Base-by-base conservation (phyloP, 1,140 invertebrate genomes). In the Zaprionus africanus region DNA sequence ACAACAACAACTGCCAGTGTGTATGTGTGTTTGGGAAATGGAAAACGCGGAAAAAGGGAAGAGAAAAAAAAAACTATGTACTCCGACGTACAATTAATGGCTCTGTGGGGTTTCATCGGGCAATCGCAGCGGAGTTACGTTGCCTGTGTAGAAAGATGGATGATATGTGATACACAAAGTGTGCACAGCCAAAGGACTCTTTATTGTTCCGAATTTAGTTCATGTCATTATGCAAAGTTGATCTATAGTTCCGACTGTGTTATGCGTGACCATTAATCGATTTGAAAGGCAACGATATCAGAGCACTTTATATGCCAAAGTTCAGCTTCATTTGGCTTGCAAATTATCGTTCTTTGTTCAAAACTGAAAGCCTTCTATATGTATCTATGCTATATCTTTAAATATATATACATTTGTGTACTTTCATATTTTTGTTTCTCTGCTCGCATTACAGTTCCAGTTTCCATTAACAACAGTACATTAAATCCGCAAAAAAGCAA, bases 11-110 rank as follows among this genome's bases (percentile, higher is more conserved):
- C 73, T 59, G 63, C 62, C 54, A 17, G 66, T 70, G 61, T 73
- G 64, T 58, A 36, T 46, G 51, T 57, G 57, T 60, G 38, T 43
- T 56, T 34, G 41, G 41, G 83, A 57, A 79, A 79, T 71, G 63
- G 56, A 51, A 38, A 71, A 53, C 69, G 57, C 53, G 67, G 75
- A 76, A 60, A 54, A 56, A 46, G 26, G 31, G 36, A 28, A 12
- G 6, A 19, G 13, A 22, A n/a, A 41, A 31, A 68, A 57, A 73
- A 76, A 76, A 70, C 54, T 31, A 57, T 51, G 41, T 83, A 88
- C 81, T 66, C 84, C 57, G 81, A 69, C 84, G 76, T 64, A 88
- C 85, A 88, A 88, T 88, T 88, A 88, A 88, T 88, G 84, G 84
- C 84, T 75, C 85, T 90, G 81, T 79, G 81, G 84, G 84, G 85